Base-by-base conservation (phyloP, 2,888 invertebrate species). In the Lochmaea crataegi region DNA sequence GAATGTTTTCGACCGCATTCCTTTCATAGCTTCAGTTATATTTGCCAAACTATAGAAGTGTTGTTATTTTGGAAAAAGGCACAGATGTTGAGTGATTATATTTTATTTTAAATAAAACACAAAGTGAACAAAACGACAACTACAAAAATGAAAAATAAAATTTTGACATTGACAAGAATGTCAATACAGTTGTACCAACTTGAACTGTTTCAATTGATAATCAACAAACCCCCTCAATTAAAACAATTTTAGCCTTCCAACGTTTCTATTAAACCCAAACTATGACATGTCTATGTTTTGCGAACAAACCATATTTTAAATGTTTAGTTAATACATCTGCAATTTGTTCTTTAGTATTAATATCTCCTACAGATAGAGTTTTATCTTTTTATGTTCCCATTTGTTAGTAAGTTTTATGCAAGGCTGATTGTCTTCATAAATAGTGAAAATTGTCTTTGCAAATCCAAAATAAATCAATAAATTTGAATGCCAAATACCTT, bases 401-500 rank as follows among this genome's bases (percentile, higher is more conserved):
- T 32, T 64, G 12, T 61, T 45, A 14, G 65, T 26, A 14, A 73
- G 32, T n/a, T 72, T 41, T 56, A 73, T 76, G 64, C 72, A 73
- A n/a, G 65, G 51, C 22, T 65, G 65, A 45, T 65, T 18, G 48
- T 65, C 65, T 48, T 65, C 22, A 18, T 32, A 5, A 32, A 32
- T 32, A 32, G 26, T 48, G 45, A 48, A 51, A 10, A 32, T 22
- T 32, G 16, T 65, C 45, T 66, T 66, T 38, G 53, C 56, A 66
- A 56, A 56, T 18, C 56, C 66, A 66, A 66, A 38, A 56, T 66
- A 56, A 56, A 11, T 38, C 12, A 75, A 57, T 53, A 71, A 56
- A 51, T 42, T 42, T 22, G 22, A 38, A 45, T 73, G 51, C 80
- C 83, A 82, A 22, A 82, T 61, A 10, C 78, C 48, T 65, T 84